Evolutionary conservation across 2,113 vertebrate genomes (phyloP).

Genomic region (Camelus bactrianus): DNA sequence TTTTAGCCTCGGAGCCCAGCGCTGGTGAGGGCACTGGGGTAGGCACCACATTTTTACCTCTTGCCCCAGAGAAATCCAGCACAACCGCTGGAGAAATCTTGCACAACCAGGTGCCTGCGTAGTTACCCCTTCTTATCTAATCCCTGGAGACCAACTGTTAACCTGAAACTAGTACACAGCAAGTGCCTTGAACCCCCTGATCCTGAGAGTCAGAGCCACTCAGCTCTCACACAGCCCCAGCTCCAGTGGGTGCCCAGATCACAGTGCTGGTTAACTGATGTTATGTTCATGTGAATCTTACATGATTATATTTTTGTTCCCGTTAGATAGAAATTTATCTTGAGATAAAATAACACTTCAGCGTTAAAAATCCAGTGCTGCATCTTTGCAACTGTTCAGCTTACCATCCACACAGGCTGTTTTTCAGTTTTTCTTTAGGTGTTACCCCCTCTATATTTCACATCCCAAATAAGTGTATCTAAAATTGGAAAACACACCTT

Average conservation of each 20-base stretch:
- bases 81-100: background rate
- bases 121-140: background rate
- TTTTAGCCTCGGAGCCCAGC: background rate
- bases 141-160: background rate
- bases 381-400: background rate
- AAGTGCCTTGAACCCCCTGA: background rate
- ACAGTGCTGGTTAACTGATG: background rate
- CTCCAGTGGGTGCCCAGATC: background rate
- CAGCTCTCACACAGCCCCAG: background rate
- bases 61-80: background rate
- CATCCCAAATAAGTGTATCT: background rate
- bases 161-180: background rate
- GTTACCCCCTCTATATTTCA: background rate
- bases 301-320: constrained; percentile 9
- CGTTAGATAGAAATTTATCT: background rate
- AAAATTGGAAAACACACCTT: background rate
- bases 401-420: background rate
- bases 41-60: background rate
- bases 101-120: background rate
- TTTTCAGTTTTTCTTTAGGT: background rate
- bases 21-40: background rate
- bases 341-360: constrained; percentile 42
- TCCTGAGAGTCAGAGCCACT: background rate
- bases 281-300: background rate
- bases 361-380: background rate